Percentiles rank a stretch among this genome's conserved stretches.
Conservation (phyloP, 2,113 vertebrate species). For the Clinocottus analis region DNA sequence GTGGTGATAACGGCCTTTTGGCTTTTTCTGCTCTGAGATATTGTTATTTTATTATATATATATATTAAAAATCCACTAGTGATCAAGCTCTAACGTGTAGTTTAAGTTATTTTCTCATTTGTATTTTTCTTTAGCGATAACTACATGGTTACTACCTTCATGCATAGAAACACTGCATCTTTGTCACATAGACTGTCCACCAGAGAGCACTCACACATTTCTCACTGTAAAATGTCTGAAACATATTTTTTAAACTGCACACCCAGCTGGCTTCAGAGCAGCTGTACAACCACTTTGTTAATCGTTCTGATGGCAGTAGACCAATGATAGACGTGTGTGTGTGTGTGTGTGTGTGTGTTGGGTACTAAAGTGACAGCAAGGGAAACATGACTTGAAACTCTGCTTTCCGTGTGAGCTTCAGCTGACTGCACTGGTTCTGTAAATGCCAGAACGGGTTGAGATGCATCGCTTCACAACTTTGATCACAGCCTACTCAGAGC, state of each 20-base stretch:
- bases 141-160: no score
- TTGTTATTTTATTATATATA: no score
- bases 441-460: constrained; percentile 9
- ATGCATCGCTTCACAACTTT: constrained; percentile 25
- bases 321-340: not conserved
- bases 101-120: not conserved
- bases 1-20: not conserved
- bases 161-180: not conserved
- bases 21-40: no score
- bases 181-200: not conserved
- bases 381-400: not conserved
- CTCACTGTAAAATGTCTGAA: not conserved
- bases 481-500: constrained; percentile 33
- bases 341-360: not conserved
- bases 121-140: not conserved
- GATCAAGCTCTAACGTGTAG: no score
- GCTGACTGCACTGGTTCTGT: not conserved
- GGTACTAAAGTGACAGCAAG: not conserved
- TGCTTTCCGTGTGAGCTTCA: not conserved
- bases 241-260: not conserved
- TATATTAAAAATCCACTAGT: no score
- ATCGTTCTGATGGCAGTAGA: not conserved
- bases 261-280: not conserved
- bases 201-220: not conserved
- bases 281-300: not conserved